These are phyloP conservation scores for Lacerta viridis DNA, from an alignment of 2,797 vertebrate species.

Conservation along the genomic window DNA sequence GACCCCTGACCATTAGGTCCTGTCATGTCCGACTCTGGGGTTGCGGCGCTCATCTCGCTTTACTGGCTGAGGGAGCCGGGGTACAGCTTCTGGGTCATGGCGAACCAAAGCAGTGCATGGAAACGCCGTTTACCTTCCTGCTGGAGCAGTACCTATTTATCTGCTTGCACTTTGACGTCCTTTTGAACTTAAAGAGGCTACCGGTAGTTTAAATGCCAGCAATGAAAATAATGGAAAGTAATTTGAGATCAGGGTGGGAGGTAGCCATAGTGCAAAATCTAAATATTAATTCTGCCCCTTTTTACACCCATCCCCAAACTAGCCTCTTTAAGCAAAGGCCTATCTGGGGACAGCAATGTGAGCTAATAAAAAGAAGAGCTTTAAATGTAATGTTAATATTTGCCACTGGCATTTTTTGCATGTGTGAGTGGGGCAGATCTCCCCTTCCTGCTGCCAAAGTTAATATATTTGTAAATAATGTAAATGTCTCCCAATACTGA, in stretches of 20 bases:
- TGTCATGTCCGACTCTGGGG: no score
- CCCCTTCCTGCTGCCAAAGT: not conserved
- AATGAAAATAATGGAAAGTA: not conserved
- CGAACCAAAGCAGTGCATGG: no score
- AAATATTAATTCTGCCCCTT: not conserved
- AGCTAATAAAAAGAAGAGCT: not conserved
- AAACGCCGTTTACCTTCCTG: no score
- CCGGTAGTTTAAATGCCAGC: not conserved
- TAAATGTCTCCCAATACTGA: not conserved
- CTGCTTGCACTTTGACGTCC: no score
- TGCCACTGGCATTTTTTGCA: not conserved
- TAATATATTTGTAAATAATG: conserved; percentile 12
- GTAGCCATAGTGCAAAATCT: not conserved
- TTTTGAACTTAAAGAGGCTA: not conserved
- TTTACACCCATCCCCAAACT: not conserved
- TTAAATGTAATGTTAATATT: not conserved
- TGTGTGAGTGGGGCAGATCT: not conserved
- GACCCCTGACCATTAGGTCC: no score
- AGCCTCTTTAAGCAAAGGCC: no score
- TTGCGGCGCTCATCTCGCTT: no score
- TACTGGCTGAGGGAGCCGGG: no score
- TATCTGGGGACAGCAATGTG: not conserved
- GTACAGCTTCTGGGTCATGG: no score
- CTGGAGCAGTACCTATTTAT: no score
- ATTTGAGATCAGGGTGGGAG: not conserved